Evolutionary conservation across 2,113 vertebrate genomes (phyloP).

Genomic region (Tragulus kanchil): DNA sequence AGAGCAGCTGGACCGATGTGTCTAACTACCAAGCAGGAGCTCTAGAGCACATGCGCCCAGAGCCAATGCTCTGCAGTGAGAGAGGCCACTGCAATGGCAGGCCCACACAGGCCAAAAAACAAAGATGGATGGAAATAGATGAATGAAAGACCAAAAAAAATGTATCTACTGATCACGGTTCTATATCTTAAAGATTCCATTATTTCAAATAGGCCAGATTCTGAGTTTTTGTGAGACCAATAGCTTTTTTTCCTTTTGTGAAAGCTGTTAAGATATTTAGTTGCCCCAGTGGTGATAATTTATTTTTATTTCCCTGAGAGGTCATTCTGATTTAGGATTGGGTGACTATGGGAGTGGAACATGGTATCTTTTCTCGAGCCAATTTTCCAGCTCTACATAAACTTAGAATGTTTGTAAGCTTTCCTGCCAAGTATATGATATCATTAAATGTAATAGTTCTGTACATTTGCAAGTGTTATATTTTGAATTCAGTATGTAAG

Average conservation of each 20-base stretch:
- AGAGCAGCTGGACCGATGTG: no score
- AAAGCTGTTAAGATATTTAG: background rate
- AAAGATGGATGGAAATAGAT: no score
- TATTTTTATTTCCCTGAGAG: conserved; percentile 43
- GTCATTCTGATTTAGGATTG: background rate
- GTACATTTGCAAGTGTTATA: conserved; percentile 41
- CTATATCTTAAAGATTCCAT: background rate
- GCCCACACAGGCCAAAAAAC: no score
- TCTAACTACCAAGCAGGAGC: no score
- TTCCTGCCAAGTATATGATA: conserved; percentile 18
- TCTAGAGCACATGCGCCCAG: no score
- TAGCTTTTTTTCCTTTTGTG: background rate
- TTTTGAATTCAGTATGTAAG: conserved; percentile 59
- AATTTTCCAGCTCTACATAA: conserved; percentile 38
- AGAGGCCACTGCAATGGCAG: no score
- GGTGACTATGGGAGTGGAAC: background rate
- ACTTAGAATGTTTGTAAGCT: background rate
- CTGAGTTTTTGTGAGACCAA: background rate
- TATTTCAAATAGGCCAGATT: background rate
- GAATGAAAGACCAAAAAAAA: no score
- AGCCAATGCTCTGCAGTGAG: no score
- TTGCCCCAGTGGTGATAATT: background rate
- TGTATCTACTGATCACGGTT: background rate
- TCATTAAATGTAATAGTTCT: conserved; percentile 57
- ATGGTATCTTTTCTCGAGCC: background rate